Evolutionary conservation across 1,140 invertebrate species (phyloP).

Genomic region (Drosophila serrata): DNA sequence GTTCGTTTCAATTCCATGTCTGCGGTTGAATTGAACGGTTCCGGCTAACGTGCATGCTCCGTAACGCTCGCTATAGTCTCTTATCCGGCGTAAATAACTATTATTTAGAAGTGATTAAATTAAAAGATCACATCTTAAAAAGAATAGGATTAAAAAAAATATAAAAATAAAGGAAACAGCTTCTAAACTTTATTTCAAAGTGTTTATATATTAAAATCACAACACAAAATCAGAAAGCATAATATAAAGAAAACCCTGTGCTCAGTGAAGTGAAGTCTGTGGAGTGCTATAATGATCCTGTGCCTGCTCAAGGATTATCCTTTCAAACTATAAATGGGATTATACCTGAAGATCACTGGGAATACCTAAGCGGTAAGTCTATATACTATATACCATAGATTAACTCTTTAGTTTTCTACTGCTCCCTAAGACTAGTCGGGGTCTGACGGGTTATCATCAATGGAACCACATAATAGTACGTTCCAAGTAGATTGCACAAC

Average conservation of each 20-base stretch:
- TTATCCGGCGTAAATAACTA: slow-evolving; percentile 31
- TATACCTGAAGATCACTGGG: slow-evolving; percentile 33
- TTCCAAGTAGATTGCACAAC: slow-evolving; percentile 41
- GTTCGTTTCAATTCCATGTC: slow-evolving; percentile 66
- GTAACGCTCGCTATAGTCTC: slow-evolving; percentile 34
- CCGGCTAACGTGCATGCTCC: slow-evolving; percentile 51
- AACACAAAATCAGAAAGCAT: background rate
- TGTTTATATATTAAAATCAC: background rate
- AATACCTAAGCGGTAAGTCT: slow-evolving; percentile 58
- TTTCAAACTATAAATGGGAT: slow-evolving; percentile 55
- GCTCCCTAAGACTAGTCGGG: background rate
- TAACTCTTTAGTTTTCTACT: background rate
- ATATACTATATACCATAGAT: background rate
- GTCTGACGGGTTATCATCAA: slow-evolving; percentile 56
- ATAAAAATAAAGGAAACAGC: background rate
- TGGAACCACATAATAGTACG: slow-evolving; percentile 6
- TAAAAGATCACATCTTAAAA: slow-evolving; percentile 7
- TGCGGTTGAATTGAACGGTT: slow-evolving; percentile 73
- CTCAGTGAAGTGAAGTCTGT: slow-evolving; percentile 6
- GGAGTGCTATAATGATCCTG: slow-evolving; percentile 23
- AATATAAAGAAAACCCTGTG: no score
- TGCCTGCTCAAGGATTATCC: slow-evolving; percentile 38
- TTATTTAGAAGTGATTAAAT: slow-evolving; percentile 43
- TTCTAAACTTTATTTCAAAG: slow-evolving; percentile 33
- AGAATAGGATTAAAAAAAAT: background rate